Evolutionary conservation across 2,888 invertebrate species (phyloP).

Genomic region (Lepas anatifera): DNA sequence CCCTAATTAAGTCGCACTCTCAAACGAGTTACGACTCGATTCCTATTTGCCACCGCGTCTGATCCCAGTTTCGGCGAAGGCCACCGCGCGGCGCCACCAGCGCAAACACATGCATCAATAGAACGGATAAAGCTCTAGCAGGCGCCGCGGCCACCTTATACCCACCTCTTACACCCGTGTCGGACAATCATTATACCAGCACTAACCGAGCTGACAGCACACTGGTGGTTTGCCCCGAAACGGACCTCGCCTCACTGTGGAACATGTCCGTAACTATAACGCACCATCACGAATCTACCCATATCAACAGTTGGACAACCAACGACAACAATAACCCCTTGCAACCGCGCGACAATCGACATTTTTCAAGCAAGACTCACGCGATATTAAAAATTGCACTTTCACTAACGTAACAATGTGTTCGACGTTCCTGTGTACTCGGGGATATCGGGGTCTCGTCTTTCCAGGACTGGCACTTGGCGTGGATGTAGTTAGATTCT

Average conservation of each 20-base stretch:
- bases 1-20: too few species aligned
- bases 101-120: background rate
- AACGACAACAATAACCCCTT: background rate
- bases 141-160: background rate
- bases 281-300: too few species aligned
- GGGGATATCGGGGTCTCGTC: too few species aligned
- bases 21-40: background rate
- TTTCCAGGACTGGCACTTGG: slow-evolving; percentile 7
- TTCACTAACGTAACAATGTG: too few species aligned
- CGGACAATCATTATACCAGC: background rate
- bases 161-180: background rate
- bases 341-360: too few species aligned
- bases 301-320: too few species aligned
- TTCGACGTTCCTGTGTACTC: background rate
- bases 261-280: too few species aligned
- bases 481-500: background rate
- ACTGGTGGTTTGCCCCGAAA: background rate
- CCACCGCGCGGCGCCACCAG: background rate
- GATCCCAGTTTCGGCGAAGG: background rate
- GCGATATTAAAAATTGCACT: too few species aligned
- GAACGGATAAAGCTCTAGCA: background rate
- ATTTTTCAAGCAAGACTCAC: too few species aligned
- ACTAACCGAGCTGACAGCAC: background rate
- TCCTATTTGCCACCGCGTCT: background rate
- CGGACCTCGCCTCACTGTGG: too few species aligned